Conservation (phyloP, 2,888 invertebrate species). For the Schizotus pectinicornis region DNA sequence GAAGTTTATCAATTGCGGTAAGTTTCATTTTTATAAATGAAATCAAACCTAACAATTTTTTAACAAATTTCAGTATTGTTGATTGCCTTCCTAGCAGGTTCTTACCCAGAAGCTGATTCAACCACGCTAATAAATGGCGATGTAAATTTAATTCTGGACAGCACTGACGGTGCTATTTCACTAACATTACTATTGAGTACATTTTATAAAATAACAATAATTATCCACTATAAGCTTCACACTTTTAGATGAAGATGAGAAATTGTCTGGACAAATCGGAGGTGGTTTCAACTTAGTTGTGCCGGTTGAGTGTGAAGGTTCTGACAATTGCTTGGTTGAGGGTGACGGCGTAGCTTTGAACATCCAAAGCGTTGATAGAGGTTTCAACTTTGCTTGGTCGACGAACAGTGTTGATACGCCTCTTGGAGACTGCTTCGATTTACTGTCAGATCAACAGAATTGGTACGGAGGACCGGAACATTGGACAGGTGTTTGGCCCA, state of each 20-base stretch:
- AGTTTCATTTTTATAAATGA: no score
- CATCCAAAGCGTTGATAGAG: constrained; percentile 12
- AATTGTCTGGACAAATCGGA: constrained; percentile 16
- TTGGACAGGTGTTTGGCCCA: constrained; percentile 68
- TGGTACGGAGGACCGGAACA: constrained; percentile 76
- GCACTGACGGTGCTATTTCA: no score
- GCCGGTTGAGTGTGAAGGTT: constrained; percentile 1
- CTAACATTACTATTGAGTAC: no score
- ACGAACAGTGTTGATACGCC: constrained; percentile 14
- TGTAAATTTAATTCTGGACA: no score
- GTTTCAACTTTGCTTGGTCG: constrained; percentile 34
- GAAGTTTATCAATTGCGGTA: no score
- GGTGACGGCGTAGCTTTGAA: neutral
- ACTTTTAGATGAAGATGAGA: constrained; percentile 3
- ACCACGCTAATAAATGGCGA: no score
- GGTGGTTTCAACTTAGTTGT: neutral
- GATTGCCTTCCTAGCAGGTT: no score
- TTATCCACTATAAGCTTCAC: no score
- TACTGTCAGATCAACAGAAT: constrained; percentile 40
- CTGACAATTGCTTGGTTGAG: neutral
- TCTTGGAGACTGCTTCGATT: constrained; percentile 30
- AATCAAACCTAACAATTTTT: no score
- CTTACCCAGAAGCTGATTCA: no score
- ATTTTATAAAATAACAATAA: no score
- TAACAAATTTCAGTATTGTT: no score